Base-by-base conservation (phyloP, 2,797 vertebrate species). In the Okamejei kenojei region DNA sequence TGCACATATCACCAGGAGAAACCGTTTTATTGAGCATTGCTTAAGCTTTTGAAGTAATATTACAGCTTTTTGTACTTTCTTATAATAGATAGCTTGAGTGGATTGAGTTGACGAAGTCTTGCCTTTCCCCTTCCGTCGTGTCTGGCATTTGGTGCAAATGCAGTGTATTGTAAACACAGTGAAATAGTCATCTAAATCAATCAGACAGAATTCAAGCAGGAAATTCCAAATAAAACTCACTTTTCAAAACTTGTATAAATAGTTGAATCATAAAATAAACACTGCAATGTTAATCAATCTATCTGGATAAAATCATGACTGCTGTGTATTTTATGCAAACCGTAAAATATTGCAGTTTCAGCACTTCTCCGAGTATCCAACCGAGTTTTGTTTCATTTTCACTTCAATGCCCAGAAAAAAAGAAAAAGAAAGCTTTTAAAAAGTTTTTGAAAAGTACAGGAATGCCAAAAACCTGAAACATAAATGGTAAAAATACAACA, bases 211-310 rank as follows among this genome's bases (percentile, higher is more conserved):
- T 54, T 92, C 23, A 38, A 54, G 35, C 71, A 73, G 71, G 90
- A 92, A 92, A 71, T 92, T 92, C 84, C 90, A 92, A 92, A 76
- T 92, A 92, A 92, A 92, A 71, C 26, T 54, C 71, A 74, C 38
- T 54, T 92, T 92, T 92, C 38, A 92, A 92, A 74, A 54, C 68
- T 88, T 91, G 38, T 92, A 54, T 92, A 92, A 92, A 92, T 71
- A 92, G 90, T 92, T 73, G 88, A 91, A 73, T 91, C 88, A 91
- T 91, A 91, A 91, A 91, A 91, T 91, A 71, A 73, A 91, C 68
- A 73, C 19, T 73, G 65, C 21, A 7, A 71, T 54, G 45, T 92
- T 92, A 32, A 76, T 74, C 71, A 92, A 74, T 76, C 71, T 91
- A 91, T 91, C 73, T 76, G 71, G 90, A 45, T 73, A 58, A 92